Conservation (phyloP, 2,888 invertebrate genomes). For the Folsomia manolachei region DNA sequence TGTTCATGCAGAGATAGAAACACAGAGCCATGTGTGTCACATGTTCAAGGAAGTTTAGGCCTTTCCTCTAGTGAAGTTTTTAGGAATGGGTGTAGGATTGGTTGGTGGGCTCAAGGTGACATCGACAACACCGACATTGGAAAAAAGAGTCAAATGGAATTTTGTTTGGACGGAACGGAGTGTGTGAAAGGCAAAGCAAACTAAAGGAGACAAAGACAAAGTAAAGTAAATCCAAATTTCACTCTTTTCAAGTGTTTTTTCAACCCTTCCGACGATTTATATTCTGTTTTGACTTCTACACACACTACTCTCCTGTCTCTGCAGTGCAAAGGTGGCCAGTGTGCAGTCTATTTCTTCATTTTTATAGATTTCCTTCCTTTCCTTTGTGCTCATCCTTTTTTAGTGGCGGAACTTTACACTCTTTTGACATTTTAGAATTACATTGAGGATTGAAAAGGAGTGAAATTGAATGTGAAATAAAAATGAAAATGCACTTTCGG, state of each 20-base stretch:
- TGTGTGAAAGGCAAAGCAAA: neutral
- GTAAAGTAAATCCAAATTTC: conserved; percentile 20
- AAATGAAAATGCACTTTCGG: neutral
- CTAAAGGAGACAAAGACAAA: conserved; percentile 14
- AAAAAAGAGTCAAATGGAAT: conserved; percentile 16
- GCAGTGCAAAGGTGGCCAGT: neutral
- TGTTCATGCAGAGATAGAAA: too few relatives aligned
- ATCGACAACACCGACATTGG: neutral
- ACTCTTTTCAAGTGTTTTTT: conserved; percentile 12
- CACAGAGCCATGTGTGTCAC: neutral
- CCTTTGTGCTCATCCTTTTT: neutral
- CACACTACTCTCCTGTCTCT: neutral
- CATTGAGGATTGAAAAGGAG: neutral
- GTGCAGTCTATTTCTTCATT: neutral
- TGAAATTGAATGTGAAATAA: neutral
- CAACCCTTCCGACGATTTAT: neutral
- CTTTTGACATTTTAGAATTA: neutral
- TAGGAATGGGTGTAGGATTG: neutral
- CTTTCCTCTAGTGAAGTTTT: neutral
- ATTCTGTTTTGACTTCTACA: neutral
- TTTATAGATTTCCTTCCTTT: neutral
- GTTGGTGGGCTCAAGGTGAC: neutral
- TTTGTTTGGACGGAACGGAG: neutral
- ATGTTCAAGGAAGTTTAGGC: neutral
- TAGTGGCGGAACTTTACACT: neutral